Evolutionary conservation across 2,113 vertebrate genomes (phyloP).

Genomic region (Pterocles orientalis): DNA sequence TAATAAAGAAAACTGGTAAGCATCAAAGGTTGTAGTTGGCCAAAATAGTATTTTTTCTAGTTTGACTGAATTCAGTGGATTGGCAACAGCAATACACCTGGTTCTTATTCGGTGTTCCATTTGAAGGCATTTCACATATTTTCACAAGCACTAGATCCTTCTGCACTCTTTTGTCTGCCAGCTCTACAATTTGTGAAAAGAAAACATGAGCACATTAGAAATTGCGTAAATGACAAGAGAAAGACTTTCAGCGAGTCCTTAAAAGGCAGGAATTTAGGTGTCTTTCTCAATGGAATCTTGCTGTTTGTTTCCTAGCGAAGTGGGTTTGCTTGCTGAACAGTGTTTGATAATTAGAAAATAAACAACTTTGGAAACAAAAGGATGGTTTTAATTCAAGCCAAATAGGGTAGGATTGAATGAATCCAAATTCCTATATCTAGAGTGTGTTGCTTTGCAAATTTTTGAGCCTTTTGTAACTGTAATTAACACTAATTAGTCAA

Average conservation of each 20-base stretch:
- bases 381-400: neutral
- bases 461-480: neutral
- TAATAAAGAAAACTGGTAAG: neutral
- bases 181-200: neutral
- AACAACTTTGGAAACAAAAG: neutral
- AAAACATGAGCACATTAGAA: neutral
- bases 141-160: neutral
- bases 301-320: neutral
- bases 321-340: neutral
- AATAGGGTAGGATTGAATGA: neutral
- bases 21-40: neutral
- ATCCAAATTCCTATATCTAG: neutral
- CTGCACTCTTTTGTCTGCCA: neutral
- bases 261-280: neutral
- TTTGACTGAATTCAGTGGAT: neutral
- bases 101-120: neutral
- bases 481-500: neutral
- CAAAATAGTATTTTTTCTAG: neutral
- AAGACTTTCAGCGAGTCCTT: neutral
- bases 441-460: neutral
- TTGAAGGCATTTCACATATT: neutral
- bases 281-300: neutral
- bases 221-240: neutral
- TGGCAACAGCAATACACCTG: neutral
- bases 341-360: neutral